Evolutionary conservation across 2,113 vertebrate genomes (phyloP).

Genomic region (Eulacestoma nigropectus): DNA sequence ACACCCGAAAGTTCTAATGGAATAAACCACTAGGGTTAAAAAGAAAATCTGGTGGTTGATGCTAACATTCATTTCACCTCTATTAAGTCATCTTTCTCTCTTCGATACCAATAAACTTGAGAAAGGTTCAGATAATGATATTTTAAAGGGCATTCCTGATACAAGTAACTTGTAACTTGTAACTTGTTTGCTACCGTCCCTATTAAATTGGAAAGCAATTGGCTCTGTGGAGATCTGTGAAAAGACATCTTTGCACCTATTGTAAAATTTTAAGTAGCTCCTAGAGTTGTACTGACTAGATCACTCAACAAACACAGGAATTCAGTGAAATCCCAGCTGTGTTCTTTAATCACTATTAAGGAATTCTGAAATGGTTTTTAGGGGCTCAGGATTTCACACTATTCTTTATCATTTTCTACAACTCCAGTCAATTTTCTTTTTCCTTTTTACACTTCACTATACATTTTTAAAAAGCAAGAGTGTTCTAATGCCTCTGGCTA

Average conservation of each 20-base stretch:
- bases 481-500: neutral
- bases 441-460: neutral
- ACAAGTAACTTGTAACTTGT: neutral
- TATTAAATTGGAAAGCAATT: neutral
- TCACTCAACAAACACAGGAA: neutral
- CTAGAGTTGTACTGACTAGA: neutral
- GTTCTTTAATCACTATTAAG: neutral
- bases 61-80: neutral
- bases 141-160: neutral
- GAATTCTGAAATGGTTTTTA: neutral
- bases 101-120: neutral
- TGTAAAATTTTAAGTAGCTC: neutral
- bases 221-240: neutral
- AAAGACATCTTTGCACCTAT: neutral
- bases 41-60: neutral
- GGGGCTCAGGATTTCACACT: neutral
- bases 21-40: neutral
- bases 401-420: neutral
- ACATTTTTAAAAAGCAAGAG: neutral
- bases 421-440: neutral
- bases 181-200: neutral
- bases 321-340: neutral
- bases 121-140: neutral
- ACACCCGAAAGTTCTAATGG: neutral
- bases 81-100: neutral